phyloP scores from a whole-genome alignment of 2,888 invertebrate genomes.

The Cancer borealis region DNA sequence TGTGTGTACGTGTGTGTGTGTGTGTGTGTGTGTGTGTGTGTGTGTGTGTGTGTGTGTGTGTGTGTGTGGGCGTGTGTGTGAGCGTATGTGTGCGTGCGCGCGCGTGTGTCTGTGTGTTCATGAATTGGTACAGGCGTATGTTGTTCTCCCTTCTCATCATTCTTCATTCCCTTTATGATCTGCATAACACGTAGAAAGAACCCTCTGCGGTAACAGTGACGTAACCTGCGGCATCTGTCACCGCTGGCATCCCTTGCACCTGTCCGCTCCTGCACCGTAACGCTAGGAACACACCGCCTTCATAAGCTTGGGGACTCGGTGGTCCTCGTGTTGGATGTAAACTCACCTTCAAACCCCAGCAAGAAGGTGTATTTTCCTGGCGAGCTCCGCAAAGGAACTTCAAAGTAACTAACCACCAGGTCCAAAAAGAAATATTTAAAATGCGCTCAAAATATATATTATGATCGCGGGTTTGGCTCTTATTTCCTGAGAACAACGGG shows the following conservation, averaged over 20 bases:
- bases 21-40: conserved; percentile 51
- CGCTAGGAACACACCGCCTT: background rate
- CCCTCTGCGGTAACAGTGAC: background rate
- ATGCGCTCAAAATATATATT: conserved; percentile 20
- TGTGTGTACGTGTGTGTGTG: conserved; percentile 32
- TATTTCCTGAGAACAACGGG: conserved; percentile 22
- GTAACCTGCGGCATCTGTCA: background rate
- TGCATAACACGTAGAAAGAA: background rate
- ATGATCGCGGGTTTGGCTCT: background rate
- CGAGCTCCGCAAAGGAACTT: background rate
- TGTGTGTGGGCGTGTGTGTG: background rate
- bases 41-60: conserved; percentile 44
- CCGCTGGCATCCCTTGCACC: background rate
- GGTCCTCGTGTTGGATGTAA: background rate
- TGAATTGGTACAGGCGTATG: background rate
- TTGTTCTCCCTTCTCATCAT: background rate
- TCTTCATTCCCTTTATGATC: background rate
- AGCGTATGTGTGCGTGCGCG: background rate
- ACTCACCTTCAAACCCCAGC: background rate
- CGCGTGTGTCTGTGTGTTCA: background rate
- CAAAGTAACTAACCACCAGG: background rate
- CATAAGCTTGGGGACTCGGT: background rate
- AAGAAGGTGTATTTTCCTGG: background rate
- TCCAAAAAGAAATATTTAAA: background rate
- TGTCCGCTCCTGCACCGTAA: background rate